These are phyloP conservation scores for Apeltes quadracus DNA, from an alignment of 2,113 vertebrate genomes.

Conservation along the genomic window DNA sequence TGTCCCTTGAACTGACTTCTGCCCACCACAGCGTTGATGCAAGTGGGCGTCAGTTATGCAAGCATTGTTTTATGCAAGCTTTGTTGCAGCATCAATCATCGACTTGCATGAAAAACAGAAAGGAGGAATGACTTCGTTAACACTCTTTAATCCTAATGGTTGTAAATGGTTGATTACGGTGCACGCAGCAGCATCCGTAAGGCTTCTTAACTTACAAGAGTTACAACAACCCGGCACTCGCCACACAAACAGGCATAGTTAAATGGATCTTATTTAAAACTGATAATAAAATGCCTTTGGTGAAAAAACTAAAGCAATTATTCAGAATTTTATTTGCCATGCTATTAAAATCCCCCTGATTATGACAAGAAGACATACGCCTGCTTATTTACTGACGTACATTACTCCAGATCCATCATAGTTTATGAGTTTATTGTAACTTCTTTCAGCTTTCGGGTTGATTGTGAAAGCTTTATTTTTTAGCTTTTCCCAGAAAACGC, in stretches of 20 bases:
- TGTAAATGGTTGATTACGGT: neutral
- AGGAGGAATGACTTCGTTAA: neutral
- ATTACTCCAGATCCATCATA: neutral
- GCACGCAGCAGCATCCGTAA: too few species aligned
- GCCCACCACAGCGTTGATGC: neutral
- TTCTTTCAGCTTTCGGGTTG: conserved; percentile 11
- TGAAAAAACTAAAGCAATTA: neutral
- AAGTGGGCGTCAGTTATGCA: neutral
- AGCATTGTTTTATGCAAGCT: neutral
- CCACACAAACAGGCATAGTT: neutral
- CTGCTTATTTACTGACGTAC: neutral
- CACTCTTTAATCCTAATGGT: neutral
- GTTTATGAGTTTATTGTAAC: conserved; percentile 22
- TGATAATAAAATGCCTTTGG: neutral
- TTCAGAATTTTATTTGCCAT: neutral
- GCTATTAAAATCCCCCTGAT: neutral
- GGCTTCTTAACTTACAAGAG: neutral
- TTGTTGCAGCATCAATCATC: neutral
- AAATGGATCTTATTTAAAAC: neutral
- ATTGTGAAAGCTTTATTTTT: conserved; percentile 11
- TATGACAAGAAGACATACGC: conserved; percentile 8
- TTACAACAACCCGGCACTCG: neutral
- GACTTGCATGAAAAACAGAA: neutral
- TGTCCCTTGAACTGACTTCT: neutral
- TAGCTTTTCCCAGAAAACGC: neutral